A percentile compares a stretch with the other conserved stretches of the same genome.
These are phyloP conservation scores for Patiria miniata DNA, from an alignment of 35 echinoderm and acorn worm species.

Conservation along the genomic window DNA sequence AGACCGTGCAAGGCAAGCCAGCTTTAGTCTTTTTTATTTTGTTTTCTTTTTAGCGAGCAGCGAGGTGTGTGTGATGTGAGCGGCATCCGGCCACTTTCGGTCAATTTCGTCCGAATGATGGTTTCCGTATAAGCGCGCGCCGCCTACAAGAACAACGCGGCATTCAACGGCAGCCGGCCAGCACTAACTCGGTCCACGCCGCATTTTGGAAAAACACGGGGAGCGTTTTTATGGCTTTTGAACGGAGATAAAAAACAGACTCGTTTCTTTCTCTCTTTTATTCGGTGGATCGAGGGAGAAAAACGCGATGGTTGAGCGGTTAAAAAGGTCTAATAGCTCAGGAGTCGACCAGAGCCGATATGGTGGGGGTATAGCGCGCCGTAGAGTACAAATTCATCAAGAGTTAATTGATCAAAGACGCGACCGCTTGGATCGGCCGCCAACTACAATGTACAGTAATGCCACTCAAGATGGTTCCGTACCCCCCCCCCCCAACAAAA, in stretches of 20 bases:
- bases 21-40: no score
- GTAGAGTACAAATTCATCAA: neutral
- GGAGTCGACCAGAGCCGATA: no score
- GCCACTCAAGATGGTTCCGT: neutral
- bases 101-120: slow-evolving; percentile 33
- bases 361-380: neutral
- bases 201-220: no score
- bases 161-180: neutral
- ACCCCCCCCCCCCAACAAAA: no score
- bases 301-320: no score
- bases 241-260: no score
- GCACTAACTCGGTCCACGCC: neutral
- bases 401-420: slow-evolving; percentile 13
- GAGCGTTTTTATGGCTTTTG: no score
- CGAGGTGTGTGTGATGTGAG: slow-evolving; percentile 1
- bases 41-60: neutral
- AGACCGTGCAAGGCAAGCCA: no score
- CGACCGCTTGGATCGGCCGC: neutral
- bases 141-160: neutral
- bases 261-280: no score
- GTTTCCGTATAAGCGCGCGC: neutral
- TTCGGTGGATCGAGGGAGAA: no score
- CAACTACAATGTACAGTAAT: neutral
- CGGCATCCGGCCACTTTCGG: slow-evolving; percentile 20
- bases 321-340: no score